Conservation (phyloP, 2,113 vertebrate genomes). For the Psilopogon haemacephalus region DNA sequence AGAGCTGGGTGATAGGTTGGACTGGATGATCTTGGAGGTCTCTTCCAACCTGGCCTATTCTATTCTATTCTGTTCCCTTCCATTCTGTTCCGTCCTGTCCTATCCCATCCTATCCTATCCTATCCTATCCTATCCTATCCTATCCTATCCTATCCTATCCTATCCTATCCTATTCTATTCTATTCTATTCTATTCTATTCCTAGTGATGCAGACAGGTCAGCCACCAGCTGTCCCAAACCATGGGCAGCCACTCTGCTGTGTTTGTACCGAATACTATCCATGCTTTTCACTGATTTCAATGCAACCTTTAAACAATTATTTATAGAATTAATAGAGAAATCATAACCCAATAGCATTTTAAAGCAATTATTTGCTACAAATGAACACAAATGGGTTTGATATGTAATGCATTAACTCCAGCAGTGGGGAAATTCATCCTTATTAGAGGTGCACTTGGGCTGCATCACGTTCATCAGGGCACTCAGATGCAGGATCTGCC, state of each 20-base stretch:
- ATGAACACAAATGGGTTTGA: slow-evolving; percentile 62
- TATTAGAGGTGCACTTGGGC: background rate
- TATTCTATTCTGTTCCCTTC: too few species aligned
- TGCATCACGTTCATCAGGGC: background rate
- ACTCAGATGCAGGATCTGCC: background rate
- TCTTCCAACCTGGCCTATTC: too few species aligned
- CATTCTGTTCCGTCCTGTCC: too few species aligned
- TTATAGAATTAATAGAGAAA: slow-evolving; percentile 60
- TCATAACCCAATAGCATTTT: slow-evolving; percentile 52
- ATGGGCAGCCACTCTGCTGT: background rate
- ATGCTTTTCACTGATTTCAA: background rate
- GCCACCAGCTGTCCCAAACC: background rate
- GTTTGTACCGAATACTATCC: background rate
- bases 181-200: too few species aligned
- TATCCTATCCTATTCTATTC: too few species aligned
- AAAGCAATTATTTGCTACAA: slow-evolving; percentile 56
- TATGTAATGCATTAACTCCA: slow-evolving; percentile 45
- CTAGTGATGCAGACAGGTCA: background rate
- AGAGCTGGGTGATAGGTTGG: too few species aligned
- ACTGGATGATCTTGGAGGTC: too few species aligned
- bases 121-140: too few species aligned
- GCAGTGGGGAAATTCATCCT: slow-evolving; percentile 51
- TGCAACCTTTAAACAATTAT: slow-evolving; percentile 11
- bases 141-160: too few species aligned
- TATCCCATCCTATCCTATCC: too few species aligned